Base-by-base conservation (phyloP, 2,888 invertebrate genomes). In the Uloborus plumipes region DNA sequence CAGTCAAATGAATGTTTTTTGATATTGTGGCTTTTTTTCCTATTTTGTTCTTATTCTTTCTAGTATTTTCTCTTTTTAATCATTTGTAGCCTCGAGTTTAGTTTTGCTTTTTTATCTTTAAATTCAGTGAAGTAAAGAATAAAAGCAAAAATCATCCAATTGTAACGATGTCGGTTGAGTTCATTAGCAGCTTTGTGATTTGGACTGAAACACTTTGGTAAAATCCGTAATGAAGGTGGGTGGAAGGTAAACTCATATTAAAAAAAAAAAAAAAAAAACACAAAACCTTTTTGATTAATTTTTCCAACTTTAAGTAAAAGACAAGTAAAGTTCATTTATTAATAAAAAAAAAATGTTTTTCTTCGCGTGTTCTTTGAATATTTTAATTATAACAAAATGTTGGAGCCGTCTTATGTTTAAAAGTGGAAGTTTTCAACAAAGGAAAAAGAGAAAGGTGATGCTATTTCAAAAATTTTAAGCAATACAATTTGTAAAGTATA, bases 141-240 rank as follows among this genome's bases (percentile, higher is more conserved):
- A 18, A n/a, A 55, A 55, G 20, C n/a, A 55, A 55, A 16, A 20
- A 18, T 51, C 20, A 26, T 26, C 20, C 20, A 22, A 22, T 18
- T 64, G 20, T 66, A 72, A 67, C 71, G 66, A 78, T 31, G 72
- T 59, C 18, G 59, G 50, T 15, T 22, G 50, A 66, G 61, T 72
- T 78, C 78, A 72, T 78, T 78, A 78, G 71, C 49, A 61, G 22
- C 18, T 55, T 20, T 51, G 39, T 39, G 65, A 72, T 58, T 61
- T 62, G 39, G 16, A 15, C 2, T 20, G 51, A 26, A 66, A 51
- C n/a, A 15, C 64, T 64, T 64, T 64, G 15, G 15, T 11, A 66
- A 66, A 66, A 51, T 51, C 47, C 26, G 22, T 51, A 26, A 51
- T 51, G 51, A 66, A 64, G 20, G 9, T 47, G 49, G 49, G 39